Evolutionary conservation across 1,140 invertebrate species (phyloP), one percentile per base, ranked within the genome.

Genomic region (Aphaenogaster ashmeadi): DNA sequence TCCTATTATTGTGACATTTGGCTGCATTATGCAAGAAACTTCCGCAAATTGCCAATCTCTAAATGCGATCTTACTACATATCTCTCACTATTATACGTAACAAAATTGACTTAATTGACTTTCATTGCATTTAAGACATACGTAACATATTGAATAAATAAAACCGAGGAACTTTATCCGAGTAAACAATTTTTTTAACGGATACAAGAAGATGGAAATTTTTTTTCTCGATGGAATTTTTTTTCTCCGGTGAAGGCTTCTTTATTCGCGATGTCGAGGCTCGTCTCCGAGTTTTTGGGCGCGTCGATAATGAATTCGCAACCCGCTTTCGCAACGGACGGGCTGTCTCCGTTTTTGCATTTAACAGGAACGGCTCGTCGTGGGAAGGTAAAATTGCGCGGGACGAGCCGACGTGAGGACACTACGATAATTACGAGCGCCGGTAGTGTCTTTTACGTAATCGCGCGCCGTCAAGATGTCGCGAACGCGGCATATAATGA

Each of bases 321-420:
- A 50, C 3, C 27, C 18, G 72, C 15, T 84, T 84, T 74, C 27
- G 27, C 18, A 66, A 21, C 2, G n/a, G 52, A 60, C 27, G 5
- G 8, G 13, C 62, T 54, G n/a, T 67, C 33, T 38, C 13, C 21
- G 21, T 80, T 80, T 84, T 74, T 33, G 33, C n/a, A 15, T 74
- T 83, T 83, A 83, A 84, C 33, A 33, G 69, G n/a, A 84, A 50
- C 54, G 27, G 13, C 2, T 58, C 15, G 38, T 3, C 69, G 54
- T 75, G 54, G 54, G 54, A 84, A 84, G 41, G 33, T 27, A 83
- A 62, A 84, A 74, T 84, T 75, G 69, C 13, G 13, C n/a, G n/a
- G 44, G 44, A 52, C 11, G 38, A 81, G 15, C 8, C 41, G 21
- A 54, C 27, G 38, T 60, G 41, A 84, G 58, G 77, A 62, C 62